A percentile compares a stretch with the other conserved stretches of the same genome.
These are phyloP conservation scores for Hystrix brachyura DNA, from an alignment of 2,113 vertebrate species.

Conservation along the genomic window DNA sequence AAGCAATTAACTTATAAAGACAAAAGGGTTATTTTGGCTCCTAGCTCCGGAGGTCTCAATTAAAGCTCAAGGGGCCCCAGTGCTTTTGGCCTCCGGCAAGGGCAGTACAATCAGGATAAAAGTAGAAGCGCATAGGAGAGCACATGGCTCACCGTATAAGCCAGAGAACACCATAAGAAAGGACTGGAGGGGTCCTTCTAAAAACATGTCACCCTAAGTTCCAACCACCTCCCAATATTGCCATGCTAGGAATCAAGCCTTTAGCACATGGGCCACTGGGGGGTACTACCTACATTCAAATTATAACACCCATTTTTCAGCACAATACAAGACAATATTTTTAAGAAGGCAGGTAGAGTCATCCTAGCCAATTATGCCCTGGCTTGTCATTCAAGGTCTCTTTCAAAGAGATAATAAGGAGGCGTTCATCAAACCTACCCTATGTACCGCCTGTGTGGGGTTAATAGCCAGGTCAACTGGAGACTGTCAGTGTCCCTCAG, in stretches of 20 bases:
- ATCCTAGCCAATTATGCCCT: neutral
- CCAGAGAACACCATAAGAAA: neutral
- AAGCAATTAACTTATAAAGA: neutral
- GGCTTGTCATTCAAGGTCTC: neutral
- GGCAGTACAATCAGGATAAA: neutral
- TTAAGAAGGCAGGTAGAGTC: neutral
- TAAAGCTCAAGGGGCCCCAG: neutral
- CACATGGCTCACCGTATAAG: neutral
- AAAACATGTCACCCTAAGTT: neutral
- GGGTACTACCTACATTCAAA: neutral
- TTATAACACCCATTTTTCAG: neutral
- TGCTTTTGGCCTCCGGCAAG: neutral
- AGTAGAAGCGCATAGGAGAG: neutral
- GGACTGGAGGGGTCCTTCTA: too few species aligned
- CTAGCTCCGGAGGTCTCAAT: neutral
- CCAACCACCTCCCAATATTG: too few species aligned
- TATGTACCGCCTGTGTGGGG: neutral
- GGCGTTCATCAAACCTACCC: neutral
- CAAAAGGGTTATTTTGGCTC: neutral
- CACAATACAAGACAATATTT: neutral
- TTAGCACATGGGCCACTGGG: neutral
- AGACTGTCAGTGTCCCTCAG: neutral
- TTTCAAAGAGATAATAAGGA: neutral
- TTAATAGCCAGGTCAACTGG: too few species aligned
- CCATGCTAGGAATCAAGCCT: too few species aligned